These are phyloP conservation scores for Ascaphus truei DNA, from an alignment of 2,113 vertebrate species.

Conservation along the genomic window DNA sequence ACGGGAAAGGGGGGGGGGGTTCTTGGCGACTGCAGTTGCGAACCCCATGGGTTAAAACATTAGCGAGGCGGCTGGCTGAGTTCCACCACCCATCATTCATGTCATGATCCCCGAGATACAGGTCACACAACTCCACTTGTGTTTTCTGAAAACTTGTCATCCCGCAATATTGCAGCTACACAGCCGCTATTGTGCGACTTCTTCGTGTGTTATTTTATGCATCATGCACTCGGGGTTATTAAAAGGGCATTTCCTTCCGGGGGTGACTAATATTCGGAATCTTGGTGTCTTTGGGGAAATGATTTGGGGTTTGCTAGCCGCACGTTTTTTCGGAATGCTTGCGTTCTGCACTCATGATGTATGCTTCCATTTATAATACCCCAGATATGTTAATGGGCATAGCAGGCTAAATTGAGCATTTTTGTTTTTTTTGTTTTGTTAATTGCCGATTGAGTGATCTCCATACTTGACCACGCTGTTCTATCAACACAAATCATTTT, in stretches of 20 bases:
- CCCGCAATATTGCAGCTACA: not conserved
- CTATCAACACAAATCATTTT: no score
- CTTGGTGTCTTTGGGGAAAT: not conserved
- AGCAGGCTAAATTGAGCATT: no score
- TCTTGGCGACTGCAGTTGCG: no score
- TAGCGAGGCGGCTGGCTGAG: not conserved
- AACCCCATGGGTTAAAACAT: no score
- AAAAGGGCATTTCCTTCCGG: slow-evolving; percentile 11
- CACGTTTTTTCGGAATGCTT: not conserved
- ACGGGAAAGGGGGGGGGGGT: no score
- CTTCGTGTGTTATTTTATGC: not conserved
- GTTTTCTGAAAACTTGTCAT: not conserved
- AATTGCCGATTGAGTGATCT: no score
- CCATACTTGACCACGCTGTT: no score
- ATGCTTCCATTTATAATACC: not conserved
- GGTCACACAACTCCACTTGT: not conserved
- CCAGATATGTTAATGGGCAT: no score
- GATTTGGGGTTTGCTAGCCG: not conserved
- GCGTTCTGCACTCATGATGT: not conserved
- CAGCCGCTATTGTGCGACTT: not conserved
- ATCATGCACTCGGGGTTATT: not conserved
- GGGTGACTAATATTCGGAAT: not conserved
- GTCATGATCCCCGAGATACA: not conserved
- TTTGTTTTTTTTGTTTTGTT: no score
- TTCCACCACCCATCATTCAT: not conserved